Base-by-base conservation (phyloP, 2,888 invertebrate genomes). In the Thereva nobilitata region DNA sequence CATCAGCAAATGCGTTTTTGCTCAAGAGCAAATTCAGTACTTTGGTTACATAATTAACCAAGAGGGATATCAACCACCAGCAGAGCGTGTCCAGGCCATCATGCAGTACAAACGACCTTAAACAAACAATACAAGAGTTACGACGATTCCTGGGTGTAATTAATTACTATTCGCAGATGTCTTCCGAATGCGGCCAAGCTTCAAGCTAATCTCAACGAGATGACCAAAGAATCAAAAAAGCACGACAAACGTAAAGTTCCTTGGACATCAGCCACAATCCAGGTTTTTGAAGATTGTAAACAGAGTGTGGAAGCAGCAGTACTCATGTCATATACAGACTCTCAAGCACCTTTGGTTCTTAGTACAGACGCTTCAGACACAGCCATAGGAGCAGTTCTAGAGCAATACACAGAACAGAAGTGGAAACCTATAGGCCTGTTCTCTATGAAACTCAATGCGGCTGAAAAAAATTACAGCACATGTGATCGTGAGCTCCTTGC, bases 131-230 rank as follows among this genome's bases (percentile, higher is more conserved):
- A n/a, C 50, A 50, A 34, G 10, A 12, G 5, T 12, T 50, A 12
- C 50, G 50, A 8, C 6, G 5, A 4, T 53, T 53, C 10, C 53
- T 53, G n/a, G 53, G 53, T 9, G n/a, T 53, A 2, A 8, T 34
- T 4, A 53, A 53, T 37, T 66, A 57, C 50, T 66, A 66, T n/a
- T 12, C 50, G 59, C 8, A 34, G 42, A 37, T 52, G 59, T 38
- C 49, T 66, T n/a, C 42, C 66, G 3, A 34, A 47, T 49, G 66
- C 66, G 23, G 56, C 49, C 4, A 12, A 45, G 6, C 44, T 50
- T 6, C 56, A 66, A 49, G 66, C 66, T n/a, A 50, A 41, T 9
- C 52, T 66, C 3, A 57, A 57, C 37, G 57, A 66, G 10, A 37
- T 66, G 9, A 6, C 38, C 8, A 56, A 38, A 45, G 42, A 50